These are phyloP conservation scores for Orthochromis malagaraziensis DNA, from an alignment of 2,113 vertebrate species.

Conservation along the genomic window DNA sequence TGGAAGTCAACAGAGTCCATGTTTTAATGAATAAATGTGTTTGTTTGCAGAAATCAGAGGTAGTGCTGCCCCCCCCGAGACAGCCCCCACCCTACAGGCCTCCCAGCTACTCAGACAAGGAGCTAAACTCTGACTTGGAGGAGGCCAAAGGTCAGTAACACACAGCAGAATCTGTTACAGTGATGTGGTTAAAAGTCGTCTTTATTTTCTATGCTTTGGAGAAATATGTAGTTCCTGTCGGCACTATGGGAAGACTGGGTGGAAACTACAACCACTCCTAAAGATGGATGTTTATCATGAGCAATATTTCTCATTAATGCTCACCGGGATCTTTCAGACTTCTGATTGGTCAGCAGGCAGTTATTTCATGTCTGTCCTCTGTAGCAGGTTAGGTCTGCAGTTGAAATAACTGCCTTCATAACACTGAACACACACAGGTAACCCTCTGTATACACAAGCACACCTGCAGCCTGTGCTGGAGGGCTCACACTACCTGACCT, in stretches of 20 bases:
- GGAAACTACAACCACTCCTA: neutral
- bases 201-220: neutral
- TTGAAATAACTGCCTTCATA: neutral
- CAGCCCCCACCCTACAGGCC: constrained; percentile 84
- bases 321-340: neutral
- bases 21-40: neutral
- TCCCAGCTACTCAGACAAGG: constrained; percentile 45
- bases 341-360: neutral
- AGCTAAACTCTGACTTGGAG: constrained; percentile 37
- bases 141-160: constrained; percentile 63
- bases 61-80: constrained; percentile 75
- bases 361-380: neutral
- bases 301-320: neutral
- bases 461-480: neutral
- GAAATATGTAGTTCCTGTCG: neutral
- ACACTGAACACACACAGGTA: neutral
- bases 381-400: neutral
- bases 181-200: neutral
- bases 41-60: constrained; percentile 27
- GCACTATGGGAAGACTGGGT: neutral
- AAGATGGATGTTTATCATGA: neutral
- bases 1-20: neutral
- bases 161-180: neutral
- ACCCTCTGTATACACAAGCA: neutral
- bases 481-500: neutral